These are phyloP conservation scores for Mus minutoides DNA, from an alignment of 2,797 vertebrate genomes.

Conservation along the genomic window DNA sequence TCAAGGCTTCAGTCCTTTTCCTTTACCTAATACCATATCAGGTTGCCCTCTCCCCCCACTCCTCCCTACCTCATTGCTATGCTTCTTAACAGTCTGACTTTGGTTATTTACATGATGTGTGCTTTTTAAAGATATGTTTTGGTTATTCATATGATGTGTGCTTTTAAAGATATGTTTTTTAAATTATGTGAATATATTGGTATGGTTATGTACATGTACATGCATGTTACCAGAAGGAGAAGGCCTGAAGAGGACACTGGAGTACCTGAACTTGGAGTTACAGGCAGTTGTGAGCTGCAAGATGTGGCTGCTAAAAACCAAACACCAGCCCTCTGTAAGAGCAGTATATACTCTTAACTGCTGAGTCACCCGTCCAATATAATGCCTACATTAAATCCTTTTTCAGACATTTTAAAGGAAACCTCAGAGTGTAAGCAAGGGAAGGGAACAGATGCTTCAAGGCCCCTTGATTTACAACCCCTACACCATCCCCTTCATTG, in stretches of 20 bases:
- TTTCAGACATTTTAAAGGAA: neutral
- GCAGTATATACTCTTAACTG: too few species aligned
- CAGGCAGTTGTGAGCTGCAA: neutral
- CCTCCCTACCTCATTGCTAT: neutral
- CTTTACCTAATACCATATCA: too few species aligned
- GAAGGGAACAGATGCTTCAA: neutral
- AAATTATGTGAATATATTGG: neutral
- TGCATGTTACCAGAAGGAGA: neutral
- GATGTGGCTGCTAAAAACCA: neutral
- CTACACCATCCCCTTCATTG: neutral
- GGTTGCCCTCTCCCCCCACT: neutral
- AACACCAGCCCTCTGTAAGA: neutral
- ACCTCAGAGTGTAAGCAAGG: neutral
- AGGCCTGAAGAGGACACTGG: too few species aligned
- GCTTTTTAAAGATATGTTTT: neutral
- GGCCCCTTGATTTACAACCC: neutral
- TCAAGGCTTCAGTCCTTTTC: too few species aligned
- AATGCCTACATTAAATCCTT: neutral
- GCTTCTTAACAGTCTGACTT: neutral
- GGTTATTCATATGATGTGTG: too few species aligned
- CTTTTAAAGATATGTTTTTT: neutral
- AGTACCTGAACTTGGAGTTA: neutral
- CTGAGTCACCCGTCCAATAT: neutral
- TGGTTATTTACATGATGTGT: neutral
- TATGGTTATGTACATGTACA: neutral